Base-by-base conservation (phyloP, 2,888 invertebrate genomes). In the Drosophila meridiana region DNA sequence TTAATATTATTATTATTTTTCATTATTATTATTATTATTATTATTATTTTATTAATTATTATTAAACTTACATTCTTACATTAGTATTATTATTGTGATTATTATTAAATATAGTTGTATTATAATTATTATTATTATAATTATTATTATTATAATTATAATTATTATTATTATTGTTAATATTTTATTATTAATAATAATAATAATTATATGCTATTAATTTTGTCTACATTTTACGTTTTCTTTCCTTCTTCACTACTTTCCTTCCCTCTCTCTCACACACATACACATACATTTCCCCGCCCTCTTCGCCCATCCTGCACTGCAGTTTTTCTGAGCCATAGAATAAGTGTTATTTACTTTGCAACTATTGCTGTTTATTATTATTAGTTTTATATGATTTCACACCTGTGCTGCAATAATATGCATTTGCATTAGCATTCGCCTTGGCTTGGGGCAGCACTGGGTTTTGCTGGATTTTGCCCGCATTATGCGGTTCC, bases 401-500 rank as follows among this genome's bases (percentile, higher is more conserved):
- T 30, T 60, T 47, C 28, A 47, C 45, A 59, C 47, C 43, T 32
- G 3, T 26, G 28, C 13, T 36, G 34, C 38, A 43, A 52, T 14
- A 53, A 53, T 60, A 36, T 43, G 42, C 13, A 60, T 61, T 59
- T 43, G 42, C 13, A 60, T 61, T 59, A 20, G 30, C 34, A 42
- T 42, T 28, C 11, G 56, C 4, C 20, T 28, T 30, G 38, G 30
- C 59, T 20, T 48, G 40, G n/a, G 34, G 38, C 40, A 57, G 32
- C 26, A 30, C 2, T 20, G 55, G 52, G 30, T 45, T 62, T 55
- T 7, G 60, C 45, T 32, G 28, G 14, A 52, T 30, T 32, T 50
- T 4, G 20, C 32, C 45, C 28, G 59, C 59, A 64, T 70, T 77
- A 48, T 69, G 67, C 36, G 50, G 20, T 50, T 38, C 57, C 6